A percentile compares a stretch with the other conserved stretches of the same genome.
phyloP scores from a whole-genome alignment of 1,140 invertebrate genomes.

The Rhopalosiphum maidis region DNA sequence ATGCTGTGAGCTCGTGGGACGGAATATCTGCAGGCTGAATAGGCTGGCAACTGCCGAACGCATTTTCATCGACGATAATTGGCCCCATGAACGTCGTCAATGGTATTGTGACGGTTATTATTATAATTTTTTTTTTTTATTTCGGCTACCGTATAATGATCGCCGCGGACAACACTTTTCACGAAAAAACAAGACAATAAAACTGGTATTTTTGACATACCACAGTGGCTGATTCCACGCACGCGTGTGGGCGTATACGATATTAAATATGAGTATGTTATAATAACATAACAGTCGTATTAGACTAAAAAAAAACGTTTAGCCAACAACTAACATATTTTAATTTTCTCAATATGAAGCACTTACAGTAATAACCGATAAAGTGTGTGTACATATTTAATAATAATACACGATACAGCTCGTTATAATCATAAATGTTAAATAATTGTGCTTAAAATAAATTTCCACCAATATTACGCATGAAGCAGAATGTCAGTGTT shows the following conservation, averaged over 20 bases:
- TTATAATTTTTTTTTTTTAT: not conserved
- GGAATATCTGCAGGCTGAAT: not conserved
- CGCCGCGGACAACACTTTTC: not conserved
- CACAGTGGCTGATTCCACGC: not conserved
- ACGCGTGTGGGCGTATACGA: not conserved
- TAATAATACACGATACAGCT: not conserved
- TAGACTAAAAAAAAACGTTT: not conserved
- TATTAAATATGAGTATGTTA: not conserved
- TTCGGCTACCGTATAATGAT: not conserved
- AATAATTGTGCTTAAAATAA: not conserved
- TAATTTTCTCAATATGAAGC: not conserved
- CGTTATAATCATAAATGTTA: not conserved
- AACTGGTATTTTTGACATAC: not conserved
- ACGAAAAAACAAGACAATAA: not conserved
- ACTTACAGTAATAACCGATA: not conserved
- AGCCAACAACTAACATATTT: not conserved
- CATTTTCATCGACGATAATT: not conserved
- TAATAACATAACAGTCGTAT: not conserved
- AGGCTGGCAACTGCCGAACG: not conserved
- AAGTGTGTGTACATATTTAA: not conserved
- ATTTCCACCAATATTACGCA: not conserved
- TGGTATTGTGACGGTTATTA: not conserved
- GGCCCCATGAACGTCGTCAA: not conserved
- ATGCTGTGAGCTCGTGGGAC: not conserved
- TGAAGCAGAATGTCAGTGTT: not conserved